Evolutionary conservation across 2,113 vertebrate species (phyloP).

Genomic region (Epinephelus fuscoguttatus): DNA sequence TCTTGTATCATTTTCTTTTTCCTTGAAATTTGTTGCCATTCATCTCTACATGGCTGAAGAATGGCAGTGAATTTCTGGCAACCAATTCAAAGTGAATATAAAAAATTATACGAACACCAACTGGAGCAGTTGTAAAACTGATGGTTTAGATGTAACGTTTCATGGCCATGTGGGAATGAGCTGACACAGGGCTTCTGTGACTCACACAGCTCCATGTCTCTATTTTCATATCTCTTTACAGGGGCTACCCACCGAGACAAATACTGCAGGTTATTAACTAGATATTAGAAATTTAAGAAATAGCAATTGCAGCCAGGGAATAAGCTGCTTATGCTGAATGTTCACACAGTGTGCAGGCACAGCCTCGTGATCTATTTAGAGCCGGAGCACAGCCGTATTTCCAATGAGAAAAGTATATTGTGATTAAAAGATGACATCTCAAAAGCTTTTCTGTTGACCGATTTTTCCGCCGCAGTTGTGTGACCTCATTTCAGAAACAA

Average conservation of each 20-base stretch:
- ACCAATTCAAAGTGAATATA: constrained; percentile 15
- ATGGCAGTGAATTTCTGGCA: neutral
- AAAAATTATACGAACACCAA: constrained; percentile 18
- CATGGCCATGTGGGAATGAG: constrained; percentile 16
- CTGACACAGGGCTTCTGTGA: constrained; percentile 35
- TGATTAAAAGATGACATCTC: constrained; percentile 47
- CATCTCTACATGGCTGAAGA: neutral
- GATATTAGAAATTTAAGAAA: constrained; percentile 28
- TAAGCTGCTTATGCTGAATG: constrained; percentile 38
- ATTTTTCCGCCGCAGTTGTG: neutral
- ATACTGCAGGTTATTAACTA: constrained; percentile 37
- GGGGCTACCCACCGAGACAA: constrained; percentile 6
- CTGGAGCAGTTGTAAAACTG: constrained; percentile 8
- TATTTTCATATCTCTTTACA: constrained; percentile 25
- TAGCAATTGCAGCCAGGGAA: constrained; percentile 10
- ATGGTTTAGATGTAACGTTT: constrained; percentile 8
- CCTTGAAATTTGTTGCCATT: neutral
- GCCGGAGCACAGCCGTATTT: constrained; percentile 2
- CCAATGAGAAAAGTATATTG: constrained; percentile 25
- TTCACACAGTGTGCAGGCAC: constrained; percentile 12
- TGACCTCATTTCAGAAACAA: constrained; percentile 55
- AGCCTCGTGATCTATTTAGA: constrained; percentile 34
- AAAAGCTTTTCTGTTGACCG: constrained; percentile 31
- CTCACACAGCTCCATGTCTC: constrained; percentile 21
- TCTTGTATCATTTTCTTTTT: neutral